A percentile compares a stretch with the other conserved stretches of the same genome.
These are phyloP conservation scores for Charina bottae DNA, from an alignment of 2,113 vertebrate species.

Conservation along the genomic window DNA sequence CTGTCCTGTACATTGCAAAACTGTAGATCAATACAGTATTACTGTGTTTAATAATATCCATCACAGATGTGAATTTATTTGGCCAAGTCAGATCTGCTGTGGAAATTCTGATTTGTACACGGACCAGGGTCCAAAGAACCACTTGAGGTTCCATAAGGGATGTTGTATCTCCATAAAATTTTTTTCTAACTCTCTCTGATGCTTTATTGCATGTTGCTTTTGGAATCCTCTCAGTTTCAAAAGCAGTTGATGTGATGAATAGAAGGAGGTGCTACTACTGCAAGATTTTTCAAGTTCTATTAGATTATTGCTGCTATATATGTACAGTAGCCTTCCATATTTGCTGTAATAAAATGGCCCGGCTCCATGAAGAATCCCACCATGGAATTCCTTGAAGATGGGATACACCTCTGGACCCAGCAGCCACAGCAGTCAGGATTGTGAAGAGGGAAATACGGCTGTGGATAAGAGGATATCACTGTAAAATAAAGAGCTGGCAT, in stretches of 20 bases:
- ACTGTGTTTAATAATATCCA: conserved; percentile 56
- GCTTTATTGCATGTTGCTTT: background rate
- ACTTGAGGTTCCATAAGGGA: background rate
- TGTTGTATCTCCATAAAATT: background rate
- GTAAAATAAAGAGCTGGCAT: background rate
- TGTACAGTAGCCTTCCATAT: background rate
- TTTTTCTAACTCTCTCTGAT: background rate
- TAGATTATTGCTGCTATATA: background rate
- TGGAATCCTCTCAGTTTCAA: background rate
- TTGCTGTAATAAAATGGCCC: no score
- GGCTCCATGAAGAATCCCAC: background rate
- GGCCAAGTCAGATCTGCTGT: background rate
- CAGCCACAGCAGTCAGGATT: background rate
- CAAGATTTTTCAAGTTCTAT: background rate
- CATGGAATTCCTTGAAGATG: background rate
- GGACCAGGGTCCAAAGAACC: background rate
- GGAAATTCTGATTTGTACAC: background rate
- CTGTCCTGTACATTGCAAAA: conserved; percentile 35
- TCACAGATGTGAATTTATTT: conserved; percentile 48
- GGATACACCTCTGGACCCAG: background rate
- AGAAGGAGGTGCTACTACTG: background rate
- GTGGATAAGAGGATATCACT: background rate
- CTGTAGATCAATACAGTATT: conserved; percentile 59
- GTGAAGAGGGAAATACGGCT: background rate
- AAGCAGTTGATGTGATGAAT: background rate